Evolutionary conservation across 1,140 invertebrate species (phyloP).

Genomic region (Drosophila watanabei): DNA sequence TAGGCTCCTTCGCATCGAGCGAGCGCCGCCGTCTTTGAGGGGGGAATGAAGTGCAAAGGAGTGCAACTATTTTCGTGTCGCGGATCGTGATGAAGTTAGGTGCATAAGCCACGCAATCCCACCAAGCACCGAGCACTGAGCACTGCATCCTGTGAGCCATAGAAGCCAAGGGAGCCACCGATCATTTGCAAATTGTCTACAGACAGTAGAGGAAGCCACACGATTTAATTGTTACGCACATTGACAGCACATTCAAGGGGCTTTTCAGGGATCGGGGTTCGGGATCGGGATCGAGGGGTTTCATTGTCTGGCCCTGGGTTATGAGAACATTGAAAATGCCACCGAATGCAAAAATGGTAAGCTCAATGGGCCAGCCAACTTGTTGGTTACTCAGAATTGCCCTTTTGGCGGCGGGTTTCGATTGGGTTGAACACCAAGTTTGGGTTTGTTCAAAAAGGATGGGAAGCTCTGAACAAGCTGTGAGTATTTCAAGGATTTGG

Average conservation of each 20-base stretch:
- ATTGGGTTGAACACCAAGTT: slow-evolving; percentile 20
- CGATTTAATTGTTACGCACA: slow-evolving; percentile 85
- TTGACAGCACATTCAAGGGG: slow-evolving; percentile 54
- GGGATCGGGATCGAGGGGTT: neutral
- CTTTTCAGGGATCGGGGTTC: no score
- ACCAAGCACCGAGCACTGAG: slow-evolving; percentile 18
- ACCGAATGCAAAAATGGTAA: slow-evolving; percentile 49
- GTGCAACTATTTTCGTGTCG: slow-evolving; percentile 82
- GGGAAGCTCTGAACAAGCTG: neutral
- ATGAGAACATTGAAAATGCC: slow-evolving; percentile 55
- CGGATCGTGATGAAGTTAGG: slow-evolving; percentile 83
- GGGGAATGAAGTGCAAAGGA: slow-evolving; percentile 49
- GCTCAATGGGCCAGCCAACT: slow-evolving; percentile 20
- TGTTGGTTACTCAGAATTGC: slow-evolving; percentile 38
- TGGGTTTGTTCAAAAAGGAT: neutral
- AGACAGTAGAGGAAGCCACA: slow-evolving; percentile 69
- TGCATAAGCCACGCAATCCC: slow-evolving; percentile 73
- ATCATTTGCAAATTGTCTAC: slow-evolving; percentile 71
- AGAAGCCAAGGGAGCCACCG: slow-evolving; percentile 20
- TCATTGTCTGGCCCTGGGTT: slow-evolving; percentile 52
- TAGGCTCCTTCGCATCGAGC: slow-evolving; percentile 46
- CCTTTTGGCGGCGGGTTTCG: slow-evolving; percentile 15
- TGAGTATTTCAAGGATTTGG: slow-evolving; percentile 4
- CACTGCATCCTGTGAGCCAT: slow-evolving; percentile 55
- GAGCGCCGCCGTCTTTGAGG: slow-evolving; percentile 39